Evolutionary conservation across 2,113 vertebrate species (phyloP).

Genomic region (Centrocercus urophasianus): DNA sequence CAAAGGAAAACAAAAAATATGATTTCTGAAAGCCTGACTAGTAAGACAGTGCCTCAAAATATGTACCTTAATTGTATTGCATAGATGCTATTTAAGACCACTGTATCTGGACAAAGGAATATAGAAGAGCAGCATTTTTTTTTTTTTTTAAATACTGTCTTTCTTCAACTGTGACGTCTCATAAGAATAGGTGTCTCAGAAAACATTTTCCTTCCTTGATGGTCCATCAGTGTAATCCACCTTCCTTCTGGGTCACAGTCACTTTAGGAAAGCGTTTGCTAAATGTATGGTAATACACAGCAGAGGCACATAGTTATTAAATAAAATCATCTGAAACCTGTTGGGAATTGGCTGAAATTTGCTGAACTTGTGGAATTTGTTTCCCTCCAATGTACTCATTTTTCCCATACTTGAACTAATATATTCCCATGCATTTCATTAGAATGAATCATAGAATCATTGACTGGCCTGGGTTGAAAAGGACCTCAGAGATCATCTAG

Average conservation of each 20-base stretch:
- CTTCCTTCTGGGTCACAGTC: background rate
- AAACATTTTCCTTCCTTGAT: background rate
- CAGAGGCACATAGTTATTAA: background rate
- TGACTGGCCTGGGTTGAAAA: no score
- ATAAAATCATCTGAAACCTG: rapidly evolving
- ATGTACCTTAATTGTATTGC: background rate
- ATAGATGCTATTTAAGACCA: background rate
- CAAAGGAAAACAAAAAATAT: background rate
- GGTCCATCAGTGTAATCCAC: background rate
- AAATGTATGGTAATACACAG: background rate
- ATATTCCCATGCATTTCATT: background rate
- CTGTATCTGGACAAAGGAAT: background rate
- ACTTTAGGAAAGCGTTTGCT: background rate
- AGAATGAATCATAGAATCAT: background rate
- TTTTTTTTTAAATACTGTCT: background rate
- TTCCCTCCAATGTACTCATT: background rate
- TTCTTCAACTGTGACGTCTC: background rate
- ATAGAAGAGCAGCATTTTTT: background rate
- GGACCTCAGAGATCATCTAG: background rate
- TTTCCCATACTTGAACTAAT: background rate
- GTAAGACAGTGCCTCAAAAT: background rate
- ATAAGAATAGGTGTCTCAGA: background rate
- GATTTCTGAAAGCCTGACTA: background rate
- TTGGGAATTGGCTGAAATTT: background rate
- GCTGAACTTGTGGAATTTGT: background rate